Percentiles rank a stretch among this genome's conserved stretches.
phyloP scores from a whole-genome alignment of 2,888 invertebrate species.

The Tryphoninae sp. region DNA sequence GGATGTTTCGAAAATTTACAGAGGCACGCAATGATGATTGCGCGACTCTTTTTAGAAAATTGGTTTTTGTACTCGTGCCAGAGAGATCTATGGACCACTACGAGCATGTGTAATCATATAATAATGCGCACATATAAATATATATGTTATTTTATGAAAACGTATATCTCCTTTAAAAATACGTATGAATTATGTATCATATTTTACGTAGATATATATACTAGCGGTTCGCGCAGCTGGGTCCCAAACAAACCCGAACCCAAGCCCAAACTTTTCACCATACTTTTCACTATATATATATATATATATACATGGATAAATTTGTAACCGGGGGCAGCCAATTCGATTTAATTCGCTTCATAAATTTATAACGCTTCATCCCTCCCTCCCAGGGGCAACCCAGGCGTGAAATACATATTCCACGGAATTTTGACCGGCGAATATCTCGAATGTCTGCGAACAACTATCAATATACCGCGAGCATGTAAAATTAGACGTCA shows the following conservation, averaged over 20 bases:
- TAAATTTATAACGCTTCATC: slow-evolving; percentile 20
- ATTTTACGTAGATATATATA: slow-evolving; percentile 2
- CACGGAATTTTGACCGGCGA: background rate
- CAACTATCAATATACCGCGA: background rate
- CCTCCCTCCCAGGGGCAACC: background rate
- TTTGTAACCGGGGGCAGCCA: background rate
- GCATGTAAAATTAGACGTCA: slow-evolving; percentile 25
- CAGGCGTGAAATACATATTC: slow-evolving; percentile 5
- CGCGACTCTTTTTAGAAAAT: slow-evolving; percentile 55
- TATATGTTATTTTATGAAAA: slow-evolving; percentile 13
- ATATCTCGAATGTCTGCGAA: background rate
- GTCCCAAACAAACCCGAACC: background rate
- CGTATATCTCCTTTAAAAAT: background rate
- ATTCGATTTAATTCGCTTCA: slow-evolving; percentile 32
- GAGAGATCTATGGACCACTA: slow-evolving; percentile 41
- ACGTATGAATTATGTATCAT: background rate
- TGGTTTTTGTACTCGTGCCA: slow-evolving; percentile 52
- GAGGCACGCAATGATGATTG: slow-evolving; percentile 44
- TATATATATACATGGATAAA: background rate
- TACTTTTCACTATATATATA: background rate
- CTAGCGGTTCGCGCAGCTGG: background rate
- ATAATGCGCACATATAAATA: slow-evolving; percentile 18
- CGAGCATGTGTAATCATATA: slow-evolving; percentile 45
- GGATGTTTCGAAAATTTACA: slow-evolving; percentile 45
- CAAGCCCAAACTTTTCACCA: no score